phyloP scores from a whole-genome alignment of 2,113 vertebrate genomes.

The Microcebus murinus region DNA sequence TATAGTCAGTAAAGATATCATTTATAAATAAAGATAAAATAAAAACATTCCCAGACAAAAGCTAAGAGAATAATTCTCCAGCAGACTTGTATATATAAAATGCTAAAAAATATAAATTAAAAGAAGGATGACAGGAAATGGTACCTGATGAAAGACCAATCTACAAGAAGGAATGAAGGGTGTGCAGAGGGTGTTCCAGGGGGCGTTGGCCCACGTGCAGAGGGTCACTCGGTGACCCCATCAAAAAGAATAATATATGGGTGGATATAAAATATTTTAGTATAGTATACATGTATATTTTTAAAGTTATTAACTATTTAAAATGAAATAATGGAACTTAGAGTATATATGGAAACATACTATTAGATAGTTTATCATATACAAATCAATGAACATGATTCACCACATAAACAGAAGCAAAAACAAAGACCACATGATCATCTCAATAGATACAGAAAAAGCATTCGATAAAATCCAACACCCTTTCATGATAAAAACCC shows the following conservation, averaged over 20 bases:
- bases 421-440: no score
- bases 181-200: no score
- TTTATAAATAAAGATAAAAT: background rate
- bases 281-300: background rate
- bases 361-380: background rate
- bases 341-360: background rate
- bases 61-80: no score
- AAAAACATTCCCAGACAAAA: background rate
- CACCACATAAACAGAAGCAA: no score
- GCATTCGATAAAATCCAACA: no score
- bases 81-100: background rate
- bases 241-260: background rate
- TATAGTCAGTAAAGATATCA: background rate
- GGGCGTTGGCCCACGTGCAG: no score
- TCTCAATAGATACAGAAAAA: no score
- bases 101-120: background rate
- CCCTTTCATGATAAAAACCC: no score
- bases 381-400: no score
- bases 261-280: background rate
- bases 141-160: background rate
- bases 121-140: background rate
- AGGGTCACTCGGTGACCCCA: no score
- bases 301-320: background rate
- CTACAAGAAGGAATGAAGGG: background rate
- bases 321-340: background rate